phyloP scores from a whole-genome alignment of 2,113 vertebrate species.

The Isurus oxyrinchus region DNA sequence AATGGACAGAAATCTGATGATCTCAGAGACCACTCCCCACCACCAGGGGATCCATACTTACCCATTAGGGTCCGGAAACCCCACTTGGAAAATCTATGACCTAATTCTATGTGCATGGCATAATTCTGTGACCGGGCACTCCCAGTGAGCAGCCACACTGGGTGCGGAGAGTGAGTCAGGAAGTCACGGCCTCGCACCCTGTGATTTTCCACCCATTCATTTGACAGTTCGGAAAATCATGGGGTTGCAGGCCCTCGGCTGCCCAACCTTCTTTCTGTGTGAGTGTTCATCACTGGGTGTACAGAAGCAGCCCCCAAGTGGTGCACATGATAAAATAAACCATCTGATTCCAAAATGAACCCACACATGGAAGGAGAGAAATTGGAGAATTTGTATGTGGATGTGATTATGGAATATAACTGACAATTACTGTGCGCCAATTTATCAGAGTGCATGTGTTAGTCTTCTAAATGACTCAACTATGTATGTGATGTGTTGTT shows the following conservation, averaged over 20 bases:
- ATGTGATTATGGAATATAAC: background rate
- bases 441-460: background rate
- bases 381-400: background rate
- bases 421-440: background rate
- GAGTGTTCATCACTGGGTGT: background rate
- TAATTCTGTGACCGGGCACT: background rate
- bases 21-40: background rate
- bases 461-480: background rate
- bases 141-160: background rate
- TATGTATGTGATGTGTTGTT: background rate
- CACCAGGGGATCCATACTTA: background rate
- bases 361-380: background rate
- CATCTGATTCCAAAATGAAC: background rate
- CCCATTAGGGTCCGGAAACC: background rate
- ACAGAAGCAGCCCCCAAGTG: background rate
- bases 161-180: background rate
- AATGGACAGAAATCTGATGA: background rate
- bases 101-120: background rate
- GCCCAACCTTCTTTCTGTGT: background rate
- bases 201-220: constrained; percentile 23
- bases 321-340: background rate
- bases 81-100: background rate
- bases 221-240: background rate
- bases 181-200: background rate
- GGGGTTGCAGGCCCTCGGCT: background rate